phyloP scores from a whole-genome alignment of 2,888 invertebrate genomes.

The Pterobdella sp. region DNA sequence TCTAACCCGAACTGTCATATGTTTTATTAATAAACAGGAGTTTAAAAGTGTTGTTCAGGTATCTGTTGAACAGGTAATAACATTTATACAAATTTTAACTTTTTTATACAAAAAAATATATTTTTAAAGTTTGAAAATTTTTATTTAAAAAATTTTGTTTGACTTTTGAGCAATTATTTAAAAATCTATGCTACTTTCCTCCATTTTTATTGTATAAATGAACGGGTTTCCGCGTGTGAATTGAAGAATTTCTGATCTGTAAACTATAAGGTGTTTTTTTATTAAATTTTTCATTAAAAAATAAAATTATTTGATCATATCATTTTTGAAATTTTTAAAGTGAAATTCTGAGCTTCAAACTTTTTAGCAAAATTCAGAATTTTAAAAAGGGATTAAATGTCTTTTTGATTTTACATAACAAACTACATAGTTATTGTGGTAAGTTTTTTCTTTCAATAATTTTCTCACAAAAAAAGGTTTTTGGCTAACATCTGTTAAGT shows the following conservation, averaged over 20 bases:
- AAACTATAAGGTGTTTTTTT: background rate
- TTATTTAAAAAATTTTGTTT: background rate
- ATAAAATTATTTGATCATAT: background rate
- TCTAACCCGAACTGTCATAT: too few relatives aligned
- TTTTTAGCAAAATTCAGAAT: conserved; percentile 8
- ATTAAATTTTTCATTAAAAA: background rate
- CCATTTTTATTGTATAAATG: background rate
- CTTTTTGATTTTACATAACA: background rate
- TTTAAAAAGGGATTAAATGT: background rate
- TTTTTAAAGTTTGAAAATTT: too few relatives aligned
- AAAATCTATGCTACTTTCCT: background rate
- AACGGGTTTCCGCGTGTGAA: background rate
- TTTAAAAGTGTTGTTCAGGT: too few relatives aligned
- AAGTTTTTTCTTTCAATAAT: too few relatives aligned
- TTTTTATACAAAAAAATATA: too few relatives aligned
- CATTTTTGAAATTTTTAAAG: too few relatives aligned
- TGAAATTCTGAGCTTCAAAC: background rate
- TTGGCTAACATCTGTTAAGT: conserved; percentile 1
- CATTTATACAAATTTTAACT: too few relatives aligned
- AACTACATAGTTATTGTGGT: too few relatives aligned
- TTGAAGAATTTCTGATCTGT: background rate
- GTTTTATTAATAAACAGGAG: too few relatives aligned
- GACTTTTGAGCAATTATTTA: background rate
- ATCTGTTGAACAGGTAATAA: too few relatives aligned
- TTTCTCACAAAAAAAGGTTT: too few relatives aligned